Conservation (phyloP, 2,888 invertebrate species). For the Slavum lentiscoides region DNA sequence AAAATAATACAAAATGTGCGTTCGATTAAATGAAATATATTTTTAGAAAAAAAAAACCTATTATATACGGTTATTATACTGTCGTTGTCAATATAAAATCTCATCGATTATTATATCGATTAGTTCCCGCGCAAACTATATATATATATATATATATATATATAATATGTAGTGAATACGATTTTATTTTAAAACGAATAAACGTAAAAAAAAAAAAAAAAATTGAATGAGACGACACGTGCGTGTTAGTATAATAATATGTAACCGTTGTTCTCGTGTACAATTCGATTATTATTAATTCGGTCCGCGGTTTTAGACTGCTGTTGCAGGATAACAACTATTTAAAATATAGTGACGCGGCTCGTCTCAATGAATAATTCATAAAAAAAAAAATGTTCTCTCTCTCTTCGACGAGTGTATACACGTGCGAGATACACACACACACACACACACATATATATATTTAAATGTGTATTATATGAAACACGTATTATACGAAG, state of each 20-base stretch:
- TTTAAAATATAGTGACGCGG: not conserved
- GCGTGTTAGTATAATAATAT: too few relatives aligned
- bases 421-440: conserved; percentile 1
- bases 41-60: too few relatives aligned
- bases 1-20: too few relatives aligned
- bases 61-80: too few relatives aligned
- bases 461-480: not conserved
- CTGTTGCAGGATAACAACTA: not conserved
- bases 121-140: too few relatives aligned
- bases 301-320: not conserved
- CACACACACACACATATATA: not conserved
- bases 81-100: too few relatives aligned
- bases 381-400: not conserved
- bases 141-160: too few relatives aligned
- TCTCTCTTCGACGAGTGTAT: not conserved
- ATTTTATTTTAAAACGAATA: not conserved
- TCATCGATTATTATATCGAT: too few relatives aligned
- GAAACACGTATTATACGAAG: too few relatives aligned
- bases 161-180: not conserved
- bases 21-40: too few relatives aligned
- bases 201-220: not conserved
- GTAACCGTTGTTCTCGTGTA: not conserved
- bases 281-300: not conserved
- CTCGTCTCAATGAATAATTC: conserved; percentile 10
- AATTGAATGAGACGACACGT: not conserved